A percentile compares a stretch with the other conserved stretches of the same genome.
Conservation (phyloP, 2,888 invertebrate genomes). For the Acrobasis suavella region DNA sequence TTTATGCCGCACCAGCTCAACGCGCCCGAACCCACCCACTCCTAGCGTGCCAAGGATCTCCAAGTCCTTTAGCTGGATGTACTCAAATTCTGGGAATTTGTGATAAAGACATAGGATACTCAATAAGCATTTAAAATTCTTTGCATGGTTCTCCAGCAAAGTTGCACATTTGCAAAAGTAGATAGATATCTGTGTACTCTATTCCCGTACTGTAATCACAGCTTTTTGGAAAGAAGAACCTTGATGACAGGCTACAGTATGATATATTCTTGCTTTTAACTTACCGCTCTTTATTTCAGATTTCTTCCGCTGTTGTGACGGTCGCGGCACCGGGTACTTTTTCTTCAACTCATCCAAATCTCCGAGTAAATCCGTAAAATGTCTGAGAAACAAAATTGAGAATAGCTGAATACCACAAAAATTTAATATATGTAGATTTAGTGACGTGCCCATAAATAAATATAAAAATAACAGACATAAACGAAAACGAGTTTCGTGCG, state of each 20-base stretch:
- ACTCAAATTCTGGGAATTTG: slow-evolving; percentile 79
- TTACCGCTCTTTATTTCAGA: slow-evolving; percentile 71
- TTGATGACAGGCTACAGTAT: not conserved
- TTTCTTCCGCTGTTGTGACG: slow-evolving; percentile 61
- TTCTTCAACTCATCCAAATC: slow-evolving; percentile 86
- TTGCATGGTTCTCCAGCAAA: too few relatives aligned
- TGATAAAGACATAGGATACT: not conserved
- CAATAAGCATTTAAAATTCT: too few relatives aligned
- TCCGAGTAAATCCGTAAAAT: slow-evolving; percentile 93
- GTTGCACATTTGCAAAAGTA: too few relatives aligned
- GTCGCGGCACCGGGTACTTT: slow-evolving; percentile 61
- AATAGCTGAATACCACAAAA: slow-evolving; percentile 5
- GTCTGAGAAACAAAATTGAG: slow-evolving; percentile 60
- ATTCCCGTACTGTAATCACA: too few relatives aligned
- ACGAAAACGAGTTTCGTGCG: not conserved
- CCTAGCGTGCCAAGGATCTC: slow-evolving; percentile 93
- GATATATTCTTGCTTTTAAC: slow-evolving; percentile 17
- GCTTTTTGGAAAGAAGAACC: too few relatives aligned
- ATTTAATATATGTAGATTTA: slow-evolving; percentile 10
- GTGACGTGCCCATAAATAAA: not conserved
- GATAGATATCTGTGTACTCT: too few relatives aligned
- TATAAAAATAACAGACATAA: not conserved
- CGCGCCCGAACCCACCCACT: slow-evolving; percentile 95
- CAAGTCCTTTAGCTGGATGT: slow-evolving; percentile 89
- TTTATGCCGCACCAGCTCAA: slow-evolving; percentile 88